phyloP scores from a whole-genome alignment of 2,888 invertebrate species.

The Eupsilia transversa region DNA sequence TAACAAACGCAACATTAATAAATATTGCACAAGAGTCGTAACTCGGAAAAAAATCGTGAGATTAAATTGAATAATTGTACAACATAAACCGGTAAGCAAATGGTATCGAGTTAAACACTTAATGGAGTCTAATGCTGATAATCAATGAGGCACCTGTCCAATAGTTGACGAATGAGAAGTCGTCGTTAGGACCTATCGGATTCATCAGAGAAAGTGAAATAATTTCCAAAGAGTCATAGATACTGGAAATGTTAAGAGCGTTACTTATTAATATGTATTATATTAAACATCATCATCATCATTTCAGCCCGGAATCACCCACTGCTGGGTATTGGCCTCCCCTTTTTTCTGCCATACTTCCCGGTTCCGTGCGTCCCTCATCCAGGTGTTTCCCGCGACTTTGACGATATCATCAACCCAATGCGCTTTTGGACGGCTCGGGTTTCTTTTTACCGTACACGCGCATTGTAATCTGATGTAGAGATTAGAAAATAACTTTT shows the following conservation, averaged over 20 bases:
- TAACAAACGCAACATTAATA: conserved; percentile 58
- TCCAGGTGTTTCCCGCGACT: no score
- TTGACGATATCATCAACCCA: no score
- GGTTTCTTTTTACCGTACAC: no score
- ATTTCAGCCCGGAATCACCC: no score
- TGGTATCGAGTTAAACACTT: conserved; percentile 87
- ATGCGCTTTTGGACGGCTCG: no score
- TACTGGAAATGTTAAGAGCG: conserved; percentile 66
- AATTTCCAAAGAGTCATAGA: conserved; percentile 63
- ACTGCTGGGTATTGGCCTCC: no score
- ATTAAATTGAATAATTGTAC: conserved; percentile 81
- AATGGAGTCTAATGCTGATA: conserved; percentile 85
- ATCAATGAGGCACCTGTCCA: conserved; percentile 85
- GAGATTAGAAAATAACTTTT: conserved; percentile 36
- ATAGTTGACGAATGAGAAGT: conserved; percentile 84
- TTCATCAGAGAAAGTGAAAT: conserved; percentile 88
- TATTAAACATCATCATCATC: no score
- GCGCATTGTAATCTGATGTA: conserved; percentile 28
- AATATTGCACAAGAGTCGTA: conserved; percentile 71
- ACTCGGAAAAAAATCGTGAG: conserved; percentile 70
- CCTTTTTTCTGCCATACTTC: no score
- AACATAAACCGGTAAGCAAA: conserved; percentile 81
- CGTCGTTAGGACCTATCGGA: conserved; percentile 78
- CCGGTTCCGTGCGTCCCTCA: no score
- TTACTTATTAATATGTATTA: no score